These are phyloP conservation scores for Pterocles gutturalis DNA, from an alignment of 2,113 vertebrate genomes.

Conservation along the genomic window DNA sequence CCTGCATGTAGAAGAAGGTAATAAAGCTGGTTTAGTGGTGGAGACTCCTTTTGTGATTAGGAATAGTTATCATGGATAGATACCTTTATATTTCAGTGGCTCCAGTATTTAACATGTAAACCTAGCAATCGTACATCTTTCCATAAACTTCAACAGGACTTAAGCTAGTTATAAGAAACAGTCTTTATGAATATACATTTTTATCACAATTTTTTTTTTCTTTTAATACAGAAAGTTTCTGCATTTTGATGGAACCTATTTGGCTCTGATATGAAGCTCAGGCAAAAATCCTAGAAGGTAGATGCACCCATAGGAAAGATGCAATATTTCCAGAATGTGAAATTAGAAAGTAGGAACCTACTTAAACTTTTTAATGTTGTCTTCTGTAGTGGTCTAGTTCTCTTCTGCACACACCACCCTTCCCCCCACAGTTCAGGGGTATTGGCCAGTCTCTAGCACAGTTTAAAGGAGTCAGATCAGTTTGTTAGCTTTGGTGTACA, in stretches of 20 bases:
- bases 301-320: background rate
- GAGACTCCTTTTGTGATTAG: background rate
- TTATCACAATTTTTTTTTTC: background rate
- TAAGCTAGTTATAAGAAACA: background rate
- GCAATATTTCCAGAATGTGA: background rate
- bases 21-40: background rate
- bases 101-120: background rate
- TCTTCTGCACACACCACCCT: background rate
- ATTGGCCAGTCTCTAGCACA: background rate
- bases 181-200: background rate
- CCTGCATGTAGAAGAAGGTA: background rate
- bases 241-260: background rate
- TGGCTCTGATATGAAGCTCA: background rate
- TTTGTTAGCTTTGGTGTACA: background rate
- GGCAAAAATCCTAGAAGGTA: background rate
- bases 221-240: background rate
- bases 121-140: background rate
- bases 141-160: background rate
- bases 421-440: fast-evolving
- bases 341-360: background rate
- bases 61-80: background rate
- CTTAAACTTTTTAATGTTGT: background rate
- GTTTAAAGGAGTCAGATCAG: background rate
- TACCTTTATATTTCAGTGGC: background rate
- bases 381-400: background rate